Percentiles rank a stretch among this genome's conserved stretches.
Conservation (phyloP, 2,113 vertebrate species). For the Apteryx mantelli region DNA sequence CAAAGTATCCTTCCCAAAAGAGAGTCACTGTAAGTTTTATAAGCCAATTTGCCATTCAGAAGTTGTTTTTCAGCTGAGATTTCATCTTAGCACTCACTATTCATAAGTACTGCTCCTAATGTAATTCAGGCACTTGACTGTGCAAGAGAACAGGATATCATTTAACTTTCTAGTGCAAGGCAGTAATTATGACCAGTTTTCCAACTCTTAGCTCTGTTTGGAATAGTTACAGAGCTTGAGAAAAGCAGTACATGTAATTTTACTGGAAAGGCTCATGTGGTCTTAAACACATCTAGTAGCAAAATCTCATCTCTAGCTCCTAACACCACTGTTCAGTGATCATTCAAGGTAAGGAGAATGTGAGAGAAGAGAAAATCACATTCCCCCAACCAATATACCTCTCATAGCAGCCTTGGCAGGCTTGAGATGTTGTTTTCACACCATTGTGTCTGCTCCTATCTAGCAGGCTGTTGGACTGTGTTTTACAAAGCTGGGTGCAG, state of each 20-base stretch:
- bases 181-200: not conserved
- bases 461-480: conserved; percentile 20
- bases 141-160: not conserved
- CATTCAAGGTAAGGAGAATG: not conserved
- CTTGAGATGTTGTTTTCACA: conserved; percentile 37
- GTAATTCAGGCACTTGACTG: not conserved
- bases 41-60: not conserved
- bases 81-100: not conserved
- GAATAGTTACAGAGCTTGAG: not conserved
- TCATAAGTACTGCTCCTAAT: not conserved
- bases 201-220: not conserved
- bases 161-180: not conserved
- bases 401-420: not conserved
- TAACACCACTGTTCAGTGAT: not conserved
- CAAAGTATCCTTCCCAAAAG: not conserved
- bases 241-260: not conserved
- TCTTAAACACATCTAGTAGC: not conserved
- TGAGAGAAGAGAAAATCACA: conserved; percentile 29
- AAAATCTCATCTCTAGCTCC: not conserved
- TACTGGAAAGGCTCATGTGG: not conserved
- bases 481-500: conserved; percentile 33
- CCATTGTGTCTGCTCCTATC: not conserved
- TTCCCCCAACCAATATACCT: not conserved
- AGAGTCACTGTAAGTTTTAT: not conserved
- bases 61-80: not conserved